Evolutionary conservation across 2,888 invertebrate species (phyloP).

Genomic region (Bhutanitis thaidina): DNA sequence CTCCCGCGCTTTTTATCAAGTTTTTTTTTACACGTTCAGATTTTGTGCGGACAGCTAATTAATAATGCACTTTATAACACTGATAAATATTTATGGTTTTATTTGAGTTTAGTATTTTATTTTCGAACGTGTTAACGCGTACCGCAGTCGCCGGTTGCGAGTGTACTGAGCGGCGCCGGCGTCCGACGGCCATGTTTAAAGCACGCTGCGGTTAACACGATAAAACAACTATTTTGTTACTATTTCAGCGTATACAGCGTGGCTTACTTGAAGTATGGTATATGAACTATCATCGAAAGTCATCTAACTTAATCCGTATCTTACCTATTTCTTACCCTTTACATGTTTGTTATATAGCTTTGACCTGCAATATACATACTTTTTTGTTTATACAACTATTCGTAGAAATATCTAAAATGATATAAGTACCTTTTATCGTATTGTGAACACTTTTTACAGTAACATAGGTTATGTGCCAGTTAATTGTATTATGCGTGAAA

Average conservation of each 20-base stretch:
- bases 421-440: too few relatives aligned
- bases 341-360: too few relatives aligned
- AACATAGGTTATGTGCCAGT: too few relatives aligned
- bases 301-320: too few relatives aligned
- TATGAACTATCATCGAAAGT: too few relatives aligned
- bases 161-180: conserved; percentile 57
- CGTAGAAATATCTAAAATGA: too few relatives aligned
- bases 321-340: too few relatives aligned
- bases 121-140: conserved; percentile 47
- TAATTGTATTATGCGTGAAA: too few relatives aligned
- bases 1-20: conserved; percentile 42
- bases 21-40: conserved; percentile 31
- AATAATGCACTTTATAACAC: conserved; percentile 21
- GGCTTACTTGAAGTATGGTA: neutral
- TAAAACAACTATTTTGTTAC: conserved; percentile 51
- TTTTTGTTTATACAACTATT: too few relatives aligned
- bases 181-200: conserved; percentile 64
- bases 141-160: conserved; percentile 56
- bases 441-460: too few relatives aligned
- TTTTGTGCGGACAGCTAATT: conserved; percentile 24
- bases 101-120: conserved; percentile 23
- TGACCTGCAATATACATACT: too few relatives aligned
- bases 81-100: conserved; percentile 25
- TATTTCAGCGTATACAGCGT: conserved; percentile 52
- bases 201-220: conserved; percentile 54